These are phyloP conservation scores for Erpobdella octoculata DNA, from an alignment of 2,888 invertebrate genomes.

Conservation along the genomic window DNA sequence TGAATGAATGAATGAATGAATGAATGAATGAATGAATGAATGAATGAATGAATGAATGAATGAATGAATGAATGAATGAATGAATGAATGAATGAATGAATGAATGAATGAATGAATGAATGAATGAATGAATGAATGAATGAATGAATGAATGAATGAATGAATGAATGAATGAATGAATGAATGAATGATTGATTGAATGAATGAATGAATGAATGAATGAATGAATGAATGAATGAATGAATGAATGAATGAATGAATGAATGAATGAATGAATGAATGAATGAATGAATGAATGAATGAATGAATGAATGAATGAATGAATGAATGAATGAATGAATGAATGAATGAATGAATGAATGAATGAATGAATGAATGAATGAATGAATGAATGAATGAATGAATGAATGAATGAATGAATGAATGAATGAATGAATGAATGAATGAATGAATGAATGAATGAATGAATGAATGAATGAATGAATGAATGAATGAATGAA, in stretches of 20 bases:
- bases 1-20: conserved; percentile 1
- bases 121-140: conserved; percentile 1
- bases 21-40: conserved; percentile 1
- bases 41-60: conserved; percentile 1
- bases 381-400: not conserved
- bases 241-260: conserved; percentile 1
- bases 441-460: too few relatives aligned
- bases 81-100: conserved; percentile 1
- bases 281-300: not conserved
- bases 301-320: not conserved
- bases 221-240: not conserved
- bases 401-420: conserved; percentile 14
- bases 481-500: too few relatives aligned
- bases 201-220: conserved; percentile 1
- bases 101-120: conserved; percentile 1
- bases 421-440: not conserved
- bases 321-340: not conserved
- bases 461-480: too few relatives aligned
- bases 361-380: not conserved
- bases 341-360: conserved; percentile 1
- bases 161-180: conserved; percentile 1
- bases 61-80: conserved; percentile 1
- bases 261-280: conserved; percentile 1
- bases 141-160: conserved; percentile 1
- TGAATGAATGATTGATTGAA: not conserved